These are phyloP conservation scores for Melangyna quadrimaculata DNA, from an alignment of 2,888 invertebrate species.

Conservation along the genomic window DNA sequence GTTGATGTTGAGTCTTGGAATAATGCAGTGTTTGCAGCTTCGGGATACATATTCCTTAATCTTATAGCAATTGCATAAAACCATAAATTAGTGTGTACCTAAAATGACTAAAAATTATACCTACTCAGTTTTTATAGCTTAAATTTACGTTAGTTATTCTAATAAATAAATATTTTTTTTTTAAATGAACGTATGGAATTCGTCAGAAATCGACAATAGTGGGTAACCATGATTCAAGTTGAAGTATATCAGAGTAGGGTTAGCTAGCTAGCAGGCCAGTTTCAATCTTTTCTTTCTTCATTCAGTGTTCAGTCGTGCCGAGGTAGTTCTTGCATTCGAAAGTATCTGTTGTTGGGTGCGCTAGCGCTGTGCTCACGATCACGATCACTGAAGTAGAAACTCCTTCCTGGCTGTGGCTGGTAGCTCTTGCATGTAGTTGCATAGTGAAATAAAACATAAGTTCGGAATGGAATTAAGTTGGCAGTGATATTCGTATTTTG, in stretches of 20 bases:
- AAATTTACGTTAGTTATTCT: no score
- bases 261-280: not conserved
- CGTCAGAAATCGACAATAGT: not conserved
- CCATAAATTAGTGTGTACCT: no score
- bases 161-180: no score
- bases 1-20: no score
- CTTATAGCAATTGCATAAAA: no score
- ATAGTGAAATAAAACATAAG: conserved; percentile 12
- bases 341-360: conserved; percentile 52
- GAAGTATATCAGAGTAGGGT: not conserved
- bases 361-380: conserved; percentile 43
- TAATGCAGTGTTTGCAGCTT: no score
- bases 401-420: conserved; percentile 30
- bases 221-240: conserved; percentile 5
- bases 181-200: not conserved
- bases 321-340: conserved; percentile 53
- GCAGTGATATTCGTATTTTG: conserved; percentile 35
- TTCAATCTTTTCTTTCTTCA: conserved; percentile 11
- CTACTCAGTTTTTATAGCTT: no score
- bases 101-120: no score
- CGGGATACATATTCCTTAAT: no score
- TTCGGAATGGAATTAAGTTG: conserved; percentile 21
- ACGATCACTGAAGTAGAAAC: conserved; percentile 57
- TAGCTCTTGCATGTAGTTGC: conserved; percentile 17
- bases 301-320: conserved; percentile 46